phyloP scores from a whole-genome alignment of 1,140 invertebrate genomes.

The Pemphigus obesinymphae region DNA sequence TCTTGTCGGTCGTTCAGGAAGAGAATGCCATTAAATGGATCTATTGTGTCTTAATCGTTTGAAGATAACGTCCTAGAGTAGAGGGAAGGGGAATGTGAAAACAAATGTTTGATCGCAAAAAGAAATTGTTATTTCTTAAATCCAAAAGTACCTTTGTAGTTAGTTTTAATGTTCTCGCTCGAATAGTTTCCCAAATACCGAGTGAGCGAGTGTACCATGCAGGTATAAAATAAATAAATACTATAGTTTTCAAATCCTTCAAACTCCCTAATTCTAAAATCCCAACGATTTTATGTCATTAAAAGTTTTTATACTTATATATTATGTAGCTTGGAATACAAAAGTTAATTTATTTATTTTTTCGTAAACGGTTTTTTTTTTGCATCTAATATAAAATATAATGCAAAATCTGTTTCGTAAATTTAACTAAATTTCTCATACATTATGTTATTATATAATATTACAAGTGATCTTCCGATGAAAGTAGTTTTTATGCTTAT shows the following conservation, averaged over 20 bases:
- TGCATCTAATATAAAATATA: too few species aligned
- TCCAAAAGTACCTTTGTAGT: neutral
- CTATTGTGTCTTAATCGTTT: neutral
- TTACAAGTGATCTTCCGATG: too few species aligned
- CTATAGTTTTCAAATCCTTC: neutral
- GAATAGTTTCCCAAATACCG: neutral
- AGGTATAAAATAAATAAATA: neutral
- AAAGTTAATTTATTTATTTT: too few species aligned
- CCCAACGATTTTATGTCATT: neutral
- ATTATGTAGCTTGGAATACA: too few species aligned
- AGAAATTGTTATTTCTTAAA: conserved; percentile 29
- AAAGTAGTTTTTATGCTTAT: too few species aligned
- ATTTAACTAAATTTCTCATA: too few species aligned
- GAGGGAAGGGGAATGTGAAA: neutral
- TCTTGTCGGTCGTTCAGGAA: neutral
- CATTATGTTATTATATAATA: too few species aligned
- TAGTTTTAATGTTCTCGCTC: conserved; percentile 4
- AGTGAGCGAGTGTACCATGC: neutral
- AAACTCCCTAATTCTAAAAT: neutral
- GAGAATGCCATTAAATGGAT: neutral
- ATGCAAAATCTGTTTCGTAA: too few species aligned
- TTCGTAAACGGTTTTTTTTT: too few species aligned
- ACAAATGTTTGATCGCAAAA: conserved; percentile 8
- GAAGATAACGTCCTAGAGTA: neutral
- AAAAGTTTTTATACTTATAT: too few species aligned